Base-by-base conservation (phyloP, 2,888 invertebrate genomes). In the Calameuta pallipes region DNA sequence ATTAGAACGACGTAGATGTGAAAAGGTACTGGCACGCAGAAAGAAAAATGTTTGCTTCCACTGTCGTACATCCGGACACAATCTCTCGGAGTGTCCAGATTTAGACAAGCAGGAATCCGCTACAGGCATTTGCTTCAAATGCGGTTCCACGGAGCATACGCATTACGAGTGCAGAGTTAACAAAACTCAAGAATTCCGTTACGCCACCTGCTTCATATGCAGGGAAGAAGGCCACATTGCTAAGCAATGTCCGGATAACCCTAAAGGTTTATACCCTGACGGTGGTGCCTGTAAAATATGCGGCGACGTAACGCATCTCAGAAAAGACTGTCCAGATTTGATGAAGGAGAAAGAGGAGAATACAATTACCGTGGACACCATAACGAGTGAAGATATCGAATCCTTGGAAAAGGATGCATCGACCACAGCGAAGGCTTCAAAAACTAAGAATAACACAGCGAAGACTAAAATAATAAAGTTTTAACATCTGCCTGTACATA, bases 201-300 rank as follows among this genome's bases (percentile, higher is more conserved):
- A 95, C 92, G 98, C 98, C 0, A 95, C 94, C 77, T 98, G 98
- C 91, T 98, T 98, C 88, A 95, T 98, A 83, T 98, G 98, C 90
- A 95, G 95, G 78, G 95, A 97, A 91, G 95, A 94, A 91, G 98
- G 98, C 11, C 98, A 98, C 90, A 95, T 98, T 85, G 95, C 97
- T 0, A 94, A 95, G 80, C 96, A 97, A 87, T 98, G 98, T 91
- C 96, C 97, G 4, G 96, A 97, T 88, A 98, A 98, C 92, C 95
- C 95, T 0, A 95, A 95, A 87, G 98, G 98, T 0, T 91, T 97
- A 11, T 98, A 97, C 92, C 97, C 98, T 0, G 95, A 96, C 91
- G 97, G 96, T 69, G 96, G 96, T 1, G 92, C 93, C n/a, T 97
- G 97, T 89, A 96, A 95, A 85, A 92, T 95, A 3, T 98, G 98